Evolutionary conservation across 2,797 vertebrate genomes (phyloP), one percentile per base, ranked within the genome.

Genomic region (Halcyon smyrnensis): DNA sequence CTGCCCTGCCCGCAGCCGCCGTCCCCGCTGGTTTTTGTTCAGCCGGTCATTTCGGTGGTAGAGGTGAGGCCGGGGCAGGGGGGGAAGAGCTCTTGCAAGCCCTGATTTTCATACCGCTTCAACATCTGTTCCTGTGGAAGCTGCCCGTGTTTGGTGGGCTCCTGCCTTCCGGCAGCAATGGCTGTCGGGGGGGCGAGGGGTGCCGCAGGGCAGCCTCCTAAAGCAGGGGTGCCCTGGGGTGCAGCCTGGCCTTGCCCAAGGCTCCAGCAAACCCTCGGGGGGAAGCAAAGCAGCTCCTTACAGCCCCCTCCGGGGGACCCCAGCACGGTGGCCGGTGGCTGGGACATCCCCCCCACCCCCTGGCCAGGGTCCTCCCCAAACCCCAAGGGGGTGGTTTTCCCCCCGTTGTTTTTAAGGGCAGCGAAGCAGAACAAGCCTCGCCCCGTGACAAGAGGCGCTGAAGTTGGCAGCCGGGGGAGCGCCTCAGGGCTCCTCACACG

Each of bases 81-180:
- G 54, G 80, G 39, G 18, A 19, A 9, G 20, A 56, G 63, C 24
- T 59, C 20, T 43, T 19, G 3, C 53, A 64, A 90, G 65, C 48
- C 6, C 14, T 21, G 7, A 2, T 64, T 87, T 82, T 60, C 41
- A 64, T 41, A 71, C 69, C 32, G 54, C 63, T 83, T 92, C 48
- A 48, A 54, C 77, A 91, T 89, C 92, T 95, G 95, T 95, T 97
- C 97, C 96, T 62, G 39, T 75, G 97, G 95, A 96, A 97, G 87
- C 87, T 3, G 93, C 84, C 84, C 56, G 13, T 1, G 7, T 2
- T 60, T 1, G n/a, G 18, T 4, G 43, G 48, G 59, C 21, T 70
- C 46, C 46, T 23, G 46, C 46, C 46, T 48, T 21, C 43, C 43
- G 2, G 32, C 9, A 24, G 15, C 6, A 36, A 23, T 1, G 5